These are phyloP conservation scores for Drosophila formosana DNA, from an alignment of 2,888 invertebrate genomes.

Conservation along the genomic window DNA sequence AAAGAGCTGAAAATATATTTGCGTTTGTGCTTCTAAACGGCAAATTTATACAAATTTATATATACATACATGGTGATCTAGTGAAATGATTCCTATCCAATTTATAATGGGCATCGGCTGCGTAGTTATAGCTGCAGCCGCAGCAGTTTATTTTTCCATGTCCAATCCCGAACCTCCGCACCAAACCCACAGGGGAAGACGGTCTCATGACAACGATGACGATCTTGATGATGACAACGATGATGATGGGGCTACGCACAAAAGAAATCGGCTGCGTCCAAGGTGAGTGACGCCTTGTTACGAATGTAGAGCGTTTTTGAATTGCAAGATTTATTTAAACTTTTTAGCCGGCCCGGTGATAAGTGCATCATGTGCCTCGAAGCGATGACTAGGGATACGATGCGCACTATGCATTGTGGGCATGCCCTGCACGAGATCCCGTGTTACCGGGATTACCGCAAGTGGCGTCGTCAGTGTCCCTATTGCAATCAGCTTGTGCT, in stretches of 20 bases:
- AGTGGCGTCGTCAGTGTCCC: constrained; percentile 22
- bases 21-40: not conserved
- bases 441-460: constrained; percentile 26
- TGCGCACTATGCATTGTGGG: constrained; percentile 48
- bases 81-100: constrained; percentile 46
- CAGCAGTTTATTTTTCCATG: constrained; percentile 34
- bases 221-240: not conserved
- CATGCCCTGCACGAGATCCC: constrained; percentile 49
- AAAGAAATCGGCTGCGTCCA: not conserved
- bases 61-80: too few species aligned
- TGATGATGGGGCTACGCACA: not conserved
- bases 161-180: not conserved
- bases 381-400: constrained; percentile 4
- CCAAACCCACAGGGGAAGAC: not conserved
- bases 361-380: constrained; percentile 38
- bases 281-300: constrained; percentile 15
- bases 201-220: not conserved
- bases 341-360: constrained; percentile 49
- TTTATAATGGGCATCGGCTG: constrained; percentile 27
- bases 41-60: too few species aligned
- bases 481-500: constrained; percentile 28
- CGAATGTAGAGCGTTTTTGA: not conserved
- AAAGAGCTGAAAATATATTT: not conserved
- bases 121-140: constrained; percentile 31
- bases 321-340: not conserved